phyloP scores from a whole-genome alignment of 1,140 invertebrate species.

The Diorhabda carinulata region DNA sequence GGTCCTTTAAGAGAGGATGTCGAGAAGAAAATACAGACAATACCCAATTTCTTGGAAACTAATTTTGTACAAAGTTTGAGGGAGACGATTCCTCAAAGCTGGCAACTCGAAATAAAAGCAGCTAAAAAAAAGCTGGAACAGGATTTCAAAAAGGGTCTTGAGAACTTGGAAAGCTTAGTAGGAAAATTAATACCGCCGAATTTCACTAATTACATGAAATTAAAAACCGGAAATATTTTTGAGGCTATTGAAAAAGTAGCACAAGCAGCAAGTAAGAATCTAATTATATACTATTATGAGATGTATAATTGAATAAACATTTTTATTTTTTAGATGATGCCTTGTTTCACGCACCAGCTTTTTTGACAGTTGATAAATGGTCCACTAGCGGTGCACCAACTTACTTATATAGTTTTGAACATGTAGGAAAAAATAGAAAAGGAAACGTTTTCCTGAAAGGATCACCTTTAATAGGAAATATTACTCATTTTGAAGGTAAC shows the following conservation, averaged over 20 bases:
- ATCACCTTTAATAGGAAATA: conserved; percentile 51
- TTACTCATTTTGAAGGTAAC: conserved; percentile 13
- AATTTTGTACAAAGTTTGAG: conserved; percentile 50
- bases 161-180: conserved; percentile 5
- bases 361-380: conserved; percentile 64
- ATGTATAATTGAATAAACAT: background rate
- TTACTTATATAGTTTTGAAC: conserved; percentile 71
- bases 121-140: background rate
- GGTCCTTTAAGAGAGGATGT: conserved; percentile 53
- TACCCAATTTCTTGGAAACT: conserved; percentile 57
- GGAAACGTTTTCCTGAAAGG: conserved; percentile 61
- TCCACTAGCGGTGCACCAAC: conserved; percentile 54
- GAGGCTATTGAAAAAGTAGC: conserved; percentile 50
- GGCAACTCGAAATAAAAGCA: background rate
- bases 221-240: conserved; percentile 38
- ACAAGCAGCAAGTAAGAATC: conserved; percentile 46
- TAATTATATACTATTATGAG: background rate
- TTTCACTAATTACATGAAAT: conserved; percentile 41
- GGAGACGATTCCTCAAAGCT: conserved; percentile 20
- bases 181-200: conserved; percentile 24
- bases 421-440: conserved; percentile 57
- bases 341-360: conserved; percentile 69
- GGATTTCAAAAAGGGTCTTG: background rate
- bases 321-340: conserved; percentile 54
- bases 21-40: conserved; percentile 46